A percentile compares a stretch with the other conserved stretches of the same genome.
Evolutionary conservation across 1,140 invertebrate genomes (phyloP).

Genomic region (Drosophila ohnishii): DNA sequence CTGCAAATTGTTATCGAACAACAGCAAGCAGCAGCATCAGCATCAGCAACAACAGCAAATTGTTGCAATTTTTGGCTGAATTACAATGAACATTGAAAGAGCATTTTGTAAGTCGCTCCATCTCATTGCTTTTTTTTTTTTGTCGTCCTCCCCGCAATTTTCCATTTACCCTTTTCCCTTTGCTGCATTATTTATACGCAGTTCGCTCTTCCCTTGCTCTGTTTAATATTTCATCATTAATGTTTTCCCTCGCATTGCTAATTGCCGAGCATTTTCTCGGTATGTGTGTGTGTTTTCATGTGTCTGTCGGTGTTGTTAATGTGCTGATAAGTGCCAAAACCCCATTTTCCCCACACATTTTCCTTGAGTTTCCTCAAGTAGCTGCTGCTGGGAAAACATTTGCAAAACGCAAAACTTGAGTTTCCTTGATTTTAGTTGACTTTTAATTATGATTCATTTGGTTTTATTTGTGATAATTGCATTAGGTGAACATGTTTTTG

Average conservation of each 20-base stretch:
- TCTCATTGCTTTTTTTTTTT: not conserved
- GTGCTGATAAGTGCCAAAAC: slow-evolving; percentile 36
- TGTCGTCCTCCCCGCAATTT: not conserved
- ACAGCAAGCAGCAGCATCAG: slow-evolving; percentile 27
- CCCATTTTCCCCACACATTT: not conserved
- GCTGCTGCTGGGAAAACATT: slow-evolving; percentile 1
- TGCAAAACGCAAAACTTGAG: slow-evolving; percentile 1
- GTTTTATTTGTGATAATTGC: slow-evolving; percentile 26
- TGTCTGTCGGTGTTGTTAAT: slow-evolving; percentile 29
- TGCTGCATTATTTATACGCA: slow-evolving; percentile 40
- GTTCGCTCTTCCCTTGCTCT: slow-evolving; percentile 16
- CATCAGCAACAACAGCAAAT: slow-evolving; percentile 18
- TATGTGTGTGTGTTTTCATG: not conserved
- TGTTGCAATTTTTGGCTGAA: slow-evolving; percentile 47
- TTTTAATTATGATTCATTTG: slow-evolving; percentile 37
- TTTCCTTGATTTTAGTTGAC: slow-evolving; percentile 19
- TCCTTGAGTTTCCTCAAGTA: slow-evolving; percentile 4
- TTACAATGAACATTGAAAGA: slow-evolving; percentile 50
- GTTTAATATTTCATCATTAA: slow-evolving; percentile 53
- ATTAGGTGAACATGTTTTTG: slow-evolving; percentile 4
- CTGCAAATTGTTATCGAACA: slow-evolving; percentile 50
- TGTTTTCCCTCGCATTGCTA: slow-evolving; percentile 46
- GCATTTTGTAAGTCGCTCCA: slow-evolving; percentile 42
- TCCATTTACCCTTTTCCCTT: not conserved
- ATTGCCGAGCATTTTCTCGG: slow-evolving; percentile 31